Base-by-base conservation (phyloP, 2,113 vertebrate species). In the Dunckerocampus dactyliophorus region DNA sequence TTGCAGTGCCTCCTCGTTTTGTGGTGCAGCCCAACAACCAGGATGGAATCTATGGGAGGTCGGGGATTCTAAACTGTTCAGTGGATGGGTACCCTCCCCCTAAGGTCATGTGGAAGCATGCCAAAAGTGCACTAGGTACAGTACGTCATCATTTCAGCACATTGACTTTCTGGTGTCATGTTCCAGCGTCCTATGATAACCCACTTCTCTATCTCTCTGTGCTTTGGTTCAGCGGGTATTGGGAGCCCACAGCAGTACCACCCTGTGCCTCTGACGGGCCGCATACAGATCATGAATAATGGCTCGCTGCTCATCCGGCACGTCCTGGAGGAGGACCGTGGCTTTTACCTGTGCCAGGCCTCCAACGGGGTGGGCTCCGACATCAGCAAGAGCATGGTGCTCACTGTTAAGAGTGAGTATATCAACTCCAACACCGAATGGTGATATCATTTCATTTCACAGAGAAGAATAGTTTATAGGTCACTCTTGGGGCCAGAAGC, bases 321-420 rank as follows among this genome's bases (percentile, higher is more conserved):
- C 2, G 95, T 99, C 64, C 87, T 98, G 75, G 97, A 99, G 77
- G 96, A 99, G 80, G 97, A 99, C 77, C 95, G 95, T 0, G 96
- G 97, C 63, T 98, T 97, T 84, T 98, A 98, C 91, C 92, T 98
- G 54, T 98, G 96, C 84, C 96, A 98, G 89, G 97, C 96, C 84
- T 98, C 95, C 92, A 99, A 98, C 0, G 96, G 96, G 0, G 97
- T 98, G 70, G 97, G 95, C 64, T 98, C 97, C 0, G 97, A 99
- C 86, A 99, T 99, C 93, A 99, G 97, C 95, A 99, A 99, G 86
- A 96, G 95, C 88, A 98, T 98, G 96, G 92, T 97, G 67, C 95
- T 99, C 72, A 98, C 95, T 0, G 96, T 99, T 24, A 99, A 99
- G 84, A 99, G 96, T 98, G 69, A 93, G 95, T 92, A 73, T 37